Conservation (phyloP, 2,888 invertebrate species). For the Agriopis aurantiaria region DNA sequence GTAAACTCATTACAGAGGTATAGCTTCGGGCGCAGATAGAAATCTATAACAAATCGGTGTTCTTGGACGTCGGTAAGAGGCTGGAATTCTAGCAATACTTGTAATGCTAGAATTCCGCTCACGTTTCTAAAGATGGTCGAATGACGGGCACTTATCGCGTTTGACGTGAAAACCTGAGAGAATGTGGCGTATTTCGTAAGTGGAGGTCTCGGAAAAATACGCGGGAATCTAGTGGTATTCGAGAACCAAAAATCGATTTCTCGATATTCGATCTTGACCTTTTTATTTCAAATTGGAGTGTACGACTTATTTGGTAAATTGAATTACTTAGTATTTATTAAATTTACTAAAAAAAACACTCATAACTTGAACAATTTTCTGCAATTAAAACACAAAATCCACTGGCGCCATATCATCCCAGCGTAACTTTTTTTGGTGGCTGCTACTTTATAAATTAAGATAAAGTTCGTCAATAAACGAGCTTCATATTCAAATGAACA, state of each 20-base stretch:
- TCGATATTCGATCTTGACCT: slow-evolving; percentile 29
- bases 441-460: slow-evolving; percentile 37
- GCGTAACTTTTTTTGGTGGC: slow-evolving; percentile 41
- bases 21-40: slow-evolving; percentile 62
- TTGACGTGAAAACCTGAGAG: slow-evolving; percentile 41
- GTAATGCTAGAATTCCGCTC: slow-evolving; percentile 38
- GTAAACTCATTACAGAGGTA: slow-evolving; percentile 74
- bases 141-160: slow-evolving; percentile 41
- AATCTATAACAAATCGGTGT: slow-evolving; percentile 62
- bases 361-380: slow-evolving; percentile 4
- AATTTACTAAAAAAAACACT: neutral
- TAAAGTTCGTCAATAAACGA: slow-evolving; percentile 43
- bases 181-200: slow-evolving; percentile 38
- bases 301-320: slow-evolving; percentile 13
- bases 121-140: slow-evolving; percentile 42
- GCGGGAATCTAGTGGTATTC: slow-evolving; percentile 33
- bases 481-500: slow-evolving; percentile 64
- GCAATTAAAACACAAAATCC: slow-evolving; percentile 22
- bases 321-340: no score
- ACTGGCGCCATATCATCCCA: slow-evolving; percentile 30
- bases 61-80: slow-evolving; percentile 43
- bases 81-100: slow-evolving; percentile 40
- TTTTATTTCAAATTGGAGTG: slow-evolving; percentile 12
- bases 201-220: slow-evolving; percentile 39
- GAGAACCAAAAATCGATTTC: slow-evolving; percentile 28